phyloP scores from a whole-genome alignment of 2,797 vertebrate species.

The Malurus leucopterus region DNA sequence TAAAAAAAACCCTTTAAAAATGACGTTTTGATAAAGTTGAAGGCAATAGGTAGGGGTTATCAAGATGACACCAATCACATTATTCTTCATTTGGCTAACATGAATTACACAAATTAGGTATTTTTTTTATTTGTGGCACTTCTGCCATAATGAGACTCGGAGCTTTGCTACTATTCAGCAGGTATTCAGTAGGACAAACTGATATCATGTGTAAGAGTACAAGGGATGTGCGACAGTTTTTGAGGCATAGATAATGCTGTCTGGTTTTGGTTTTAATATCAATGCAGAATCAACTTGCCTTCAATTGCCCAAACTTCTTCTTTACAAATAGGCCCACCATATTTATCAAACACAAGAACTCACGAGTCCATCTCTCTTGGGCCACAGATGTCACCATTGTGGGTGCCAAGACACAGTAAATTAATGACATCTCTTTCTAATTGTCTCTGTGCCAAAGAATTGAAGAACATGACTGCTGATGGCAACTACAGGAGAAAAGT shows the following conservation, averaged over 20 bases:
- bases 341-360: background rate
- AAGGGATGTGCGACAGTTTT: background rate
- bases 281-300: background rate
- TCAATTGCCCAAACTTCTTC: background rate
- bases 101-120: rapidly evolving
- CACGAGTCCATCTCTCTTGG: background rate
- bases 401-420: background rate
- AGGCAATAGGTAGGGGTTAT: background rate
- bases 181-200: background rate
- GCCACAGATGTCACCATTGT: rapidly evolving
- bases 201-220: background rate
- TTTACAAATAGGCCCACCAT: background rate
- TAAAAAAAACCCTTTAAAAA: background rate
- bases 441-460: background rate
- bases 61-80: background rate
- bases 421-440: background rate
- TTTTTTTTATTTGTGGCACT: background rate
- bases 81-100: background rate
- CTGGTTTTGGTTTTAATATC: background rate
- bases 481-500: background rate
- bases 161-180: background rate
- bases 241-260: background rate
- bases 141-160: background rate
- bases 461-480: background rate
- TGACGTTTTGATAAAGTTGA: background rate